phyloP scores from a whole-genome alignment of 2,113 vertebrate genomes.

The Heptranchias perlo region DNA sequence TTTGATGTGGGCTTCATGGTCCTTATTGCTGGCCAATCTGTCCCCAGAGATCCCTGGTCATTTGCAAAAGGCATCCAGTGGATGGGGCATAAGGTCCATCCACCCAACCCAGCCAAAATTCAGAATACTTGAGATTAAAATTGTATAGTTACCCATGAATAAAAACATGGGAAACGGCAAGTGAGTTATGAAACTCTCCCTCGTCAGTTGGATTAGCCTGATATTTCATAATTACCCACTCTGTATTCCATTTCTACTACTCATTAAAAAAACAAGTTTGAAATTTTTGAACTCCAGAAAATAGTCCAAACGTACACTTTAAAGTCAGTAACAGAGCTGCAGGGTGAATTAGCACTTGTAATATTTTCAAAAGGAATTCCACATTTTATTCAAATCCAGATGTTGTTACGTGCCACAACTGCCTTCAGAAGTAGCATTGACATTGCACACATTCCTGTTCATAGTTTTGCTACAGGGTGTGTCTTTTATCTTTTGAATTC shows the following conservation, averaged over 20 bases:
- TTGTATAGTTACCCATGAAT: not conserved
- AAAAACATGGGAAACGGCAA: not conserved
- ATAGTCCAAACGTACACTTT: not conserved
- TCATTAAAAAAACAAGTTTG: not conserved
- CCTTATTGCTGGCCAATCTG: not conserved
- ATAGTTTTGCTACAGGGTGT: not conserved
- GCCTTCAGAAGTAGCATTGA: not conserved
- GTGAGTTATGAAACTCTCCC: not conserved
- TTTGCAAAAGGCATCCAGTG: not conserved
- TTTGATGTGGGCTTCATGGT: not conserved
- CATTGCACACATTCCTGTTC: not conserved
- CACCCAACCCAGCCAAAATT: not conserved
- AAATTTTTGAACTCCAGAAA: not conserved
- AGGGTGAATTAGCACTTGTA: not conserved
- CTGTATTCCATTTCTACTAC: not conserved
- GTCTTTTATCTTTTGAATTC: not conserved
- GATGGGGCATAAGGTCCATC: not conserved
- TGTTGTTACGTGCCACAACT: not conserved
- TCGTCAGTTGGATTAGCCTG: not conserved
- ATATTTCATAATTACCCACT: not conserved
- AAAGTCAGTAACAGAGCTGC: not conserved
- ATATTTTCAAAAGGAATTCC: not conserved
- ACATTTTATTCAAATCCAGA: not conserved
- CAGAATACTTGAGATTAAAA: not conserved
- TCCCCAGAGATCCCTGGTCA: not conserved